A percentile compares a stretch with the other conserved stretches of the same genome.
Conservation (phyloP, 1,140 invertebrate species). For the Protaetia brevitarsis region DNA sequence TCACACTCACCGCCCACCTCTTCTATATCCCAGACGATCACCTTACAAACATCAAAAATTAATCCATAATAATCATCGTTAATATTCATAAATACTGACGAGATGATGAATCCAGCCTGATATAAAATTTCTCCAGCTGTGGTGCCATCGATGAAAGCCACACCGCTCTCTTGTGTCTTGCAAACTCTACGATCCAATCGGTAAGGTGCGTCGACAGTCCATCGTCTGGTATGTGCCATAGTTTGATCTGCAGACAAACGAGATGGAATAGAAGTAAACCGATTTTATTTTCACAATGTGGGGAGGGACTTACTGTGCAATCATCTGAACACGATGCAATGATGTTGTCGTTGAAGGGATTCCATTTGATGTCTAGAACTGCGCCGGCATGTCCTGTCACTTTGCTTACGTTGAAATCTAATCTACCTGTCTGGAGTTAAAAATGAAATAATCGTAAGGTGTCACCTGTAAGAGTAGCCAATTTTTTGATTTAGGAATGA, state of each 20-base stretch:
- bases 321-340: constrained; percentile 95
- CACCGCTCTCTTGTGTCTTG: constrained; percentile 83
- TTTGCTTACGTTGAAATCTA: constrained; percentile 74
- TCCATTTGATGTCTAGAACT: constrained; percentile 85
- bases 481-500: no score
- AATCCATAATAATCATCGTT: no score
- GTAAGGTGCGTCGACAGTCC: constrained; percentile 76
- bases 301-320: constrained; percentile 68
- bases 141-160: constrained; percentile 91
- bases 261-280: neutral
- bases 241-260: constrained; percentile 61
- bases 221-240: constrained; percentile 90
- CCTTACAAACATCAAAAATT: no score
- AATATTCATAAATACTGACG: constrained; percentile 53
- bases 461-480: no score
- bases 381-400: constrained; percentile 80
- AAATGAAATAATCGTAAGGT: no score
- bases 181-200: constrained; percentile 82
- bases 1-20: constrained; percentile 77
- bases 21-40: constrained; percentile 89
- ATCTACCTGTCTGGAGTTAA: constrained; percentile 67
- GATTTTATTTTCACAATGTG: constrained; percentile 10
- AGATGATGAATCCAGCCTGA: constrained; percentile 81
- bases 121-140: constrained; percentile 88
- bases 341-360: constrained; percentile 92